phyloP scores from a whole-genome alignment of 2,797 vertebrate genomes.

The Enteromius afrohamiltoni region DNA sequence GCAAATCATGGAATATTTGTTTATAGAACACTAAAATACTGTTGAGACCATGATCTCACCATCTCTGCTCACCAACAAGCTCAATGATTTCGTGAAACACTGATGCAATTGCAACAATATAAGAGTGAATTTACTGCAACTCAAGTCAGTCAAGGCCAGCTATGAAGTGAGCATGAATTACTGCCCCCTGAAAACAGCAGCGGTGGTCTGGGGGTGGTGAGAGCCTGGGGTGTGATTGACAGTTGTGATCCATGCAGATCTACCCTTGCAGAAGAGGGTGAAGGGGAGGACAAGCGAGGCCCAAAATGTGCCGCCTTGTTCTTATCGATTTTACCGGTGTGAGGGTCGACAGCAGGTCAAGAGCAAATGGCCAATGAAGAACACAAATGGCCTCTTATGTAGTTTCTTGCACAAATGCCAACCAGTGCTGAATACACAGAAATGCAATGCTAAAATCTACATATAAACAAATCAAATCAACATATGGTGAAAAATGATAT shows the following conservation, averaged over 20 bases:
- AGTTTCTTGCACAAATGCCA: not conserved
- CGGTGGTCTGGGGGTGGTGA: not conserved
- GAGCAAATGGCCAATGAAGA: not conserved
- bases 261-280: constrained; percentile 34
- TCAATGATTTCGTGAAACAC: not conserved
- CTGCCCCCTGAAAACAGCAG: constrained; percentile 9
- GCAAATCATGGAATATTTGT: not conserved
- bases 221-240: constrained; percentile 28
- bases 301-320: constrained; percentile 1
- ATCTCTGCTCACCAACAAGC: not conserved
- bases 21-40: not conserved
- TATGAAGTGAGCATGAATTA: constrained; percentile 40
- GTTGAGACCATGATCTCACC: not conserved
- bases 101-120: not conserved
- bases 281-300: constrained; percentile 32
- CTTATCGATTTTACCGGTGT: constrained; percentile 51
- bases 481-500: not conserved
- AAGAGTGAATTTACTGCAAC: not conserved
- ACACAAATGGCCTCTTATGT: not conserved
- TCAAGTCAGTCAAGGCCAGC: constrained; percentile 15
- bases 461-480: too few species aligned
- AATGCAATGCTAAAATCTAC: not conserved
- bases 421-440: not conserved
- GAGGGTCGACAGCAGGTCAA: constrained; percentile 47
- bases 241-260: constrained; percentile 29